Percentiles rank a stretch among this genome's conserved stretches.
phyloP scores from a whole-genome alignment of 2,888 invertebrate genomes.

The Drosophila tanythrix region DNA sequence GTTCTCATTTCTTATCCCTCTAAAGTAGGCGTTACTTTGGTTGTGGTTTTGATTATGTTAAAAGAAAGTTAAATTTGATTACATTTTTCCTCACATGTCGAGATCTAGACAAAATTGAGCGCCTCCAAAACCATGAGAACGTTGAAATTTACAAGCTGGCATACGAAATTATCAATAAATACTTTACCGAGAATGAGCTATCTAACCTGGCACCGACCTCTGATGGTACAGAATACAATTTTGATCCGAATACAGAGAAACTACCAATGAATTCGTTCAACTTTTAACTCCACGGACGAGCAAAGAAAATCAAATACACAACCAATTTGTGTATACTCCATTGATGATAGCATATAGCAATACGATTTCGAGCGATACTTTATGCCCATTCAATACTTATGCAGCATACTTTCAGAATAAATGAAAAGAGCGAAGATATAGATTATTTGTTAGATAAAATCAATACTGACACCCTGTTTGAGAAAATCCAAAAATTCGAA shows the following conservation, averaged over 20 bases:
- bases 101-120: slow-evolving; percentile 99
- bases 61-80: not conserved
- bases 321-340: slow-evolving; percentile 37
- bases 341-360: slow-evolving; percentile 55
- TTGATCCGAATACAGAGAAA: slow-evolving; percentile 90
- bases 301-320: slow-evolving; percentile 28
- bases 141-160: slow-evolving; percentile 99
- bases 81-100: slow-evolving; percentile 86
- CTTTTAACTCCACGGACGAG: slow-evolving; percentile 72
- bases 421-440: not conserved
- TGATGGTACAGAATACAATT: slow-evolving; percentile 92
- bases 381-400: slow-evolving; percentile 50
- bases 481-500: not conserved
- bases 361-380: slow-evolving; percentile 55
- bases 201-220: slow-evolving; percentile 89
- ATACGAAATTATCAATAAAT: slow-evolving; percentile 99
- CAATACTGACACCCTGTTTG: not conserved
- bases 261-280: slow-evolving; percentile 83
- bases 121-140: slow-evolving; percentile 98
- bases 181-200: slow-evolving; percentile 92
- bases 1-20: not conserved
- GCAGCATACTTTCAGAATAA: not conserved
- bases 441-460: not conserved
- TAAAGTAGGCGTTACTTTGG: not conserved
- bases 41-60: not conserved